Base-by-base conservation (phyloP, 2,888 invertebrate species). In the Drosophila acutilabella region DNA sequence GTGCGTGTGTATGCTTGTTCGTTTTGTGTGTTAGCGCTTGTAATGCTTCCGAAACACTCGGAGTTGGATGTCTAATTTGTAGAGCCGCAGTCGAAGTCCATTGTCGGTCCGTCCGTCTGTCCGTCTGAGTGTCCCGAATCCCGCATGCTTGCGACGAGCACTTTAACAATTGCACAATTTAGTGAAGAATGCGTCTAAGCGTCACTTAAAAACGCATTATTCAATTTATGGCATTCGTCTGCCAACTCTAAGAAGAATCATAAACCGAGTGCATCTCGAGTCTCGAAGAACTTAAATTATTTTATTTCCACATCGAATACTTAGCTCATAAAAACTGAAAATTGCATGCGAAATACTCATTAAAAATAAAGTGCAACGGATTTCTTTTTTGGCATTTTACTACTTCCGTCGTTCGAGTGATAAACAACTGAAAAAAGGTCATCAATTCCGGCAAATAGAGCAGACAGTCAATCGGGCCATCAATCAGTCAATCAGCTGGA, bases 191-290 rank as follows among this genome's bases (percentile, higher is more conserved):
- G 89, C 81, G 80, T 87, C 90, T 89, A 81, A 89, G 82, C 90
- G 74, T 85, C 89, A 90, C 90, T 89, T 89, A 90, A 89, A 78
- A 89, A 85, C 81, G 79, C 79, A 89, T 89, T 89, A 89, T 90
- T 90, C 83, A 89, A 89, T 89, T 89, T 74, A 80, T 74, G 71
- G 42, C 73, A 71, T 56, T 60, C 50, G 50, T 56, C 36, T 76
- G 70, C 71, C 64, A 64, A 64, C 66, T 36, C 50, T 20, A 57
- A 58, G 54, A 53, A 57, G 14, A n/a, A 48, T 53, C 38, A 64
- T 42, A 47, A 51, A 36, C 45, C 16, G n/a, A 54, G 42, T 53
- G 45, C 61, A 47, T 16, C 54, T 26, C 47, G 40, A 30, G 30
- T 30, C 42, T 50, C 10, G 11, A 30, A 30, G 30, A 8, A 30